phyloP scores from a whole-genome alignment of 2,797 vertebrate species.

The Eulemur mongoz region DNA sequence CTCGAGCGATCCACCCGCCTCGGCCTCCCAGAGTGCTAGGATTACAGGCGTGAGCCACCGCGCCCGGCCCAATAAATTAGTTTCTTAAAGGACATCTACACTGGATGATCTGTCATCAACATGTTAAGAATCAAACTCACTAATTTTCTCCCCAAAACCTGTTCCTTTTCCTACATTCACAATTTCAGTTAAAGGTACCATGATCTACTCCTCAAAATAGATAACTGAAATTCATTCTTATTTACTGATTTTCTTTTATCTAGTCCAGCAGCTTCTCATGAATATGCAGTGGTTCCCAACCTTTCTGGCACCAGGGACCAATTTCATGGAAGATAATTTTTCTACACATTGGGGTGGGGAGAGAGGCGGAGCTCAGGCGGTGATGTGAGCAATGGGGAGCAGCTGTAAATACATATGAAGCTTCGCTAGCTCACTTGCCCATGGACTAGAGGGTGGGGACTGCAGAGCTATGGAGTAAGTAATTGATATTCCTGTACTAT shows the following conservation, averaged over 20 bases:
- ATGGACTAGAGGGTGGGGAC: no score
- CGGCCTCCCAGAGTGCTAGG: no score
- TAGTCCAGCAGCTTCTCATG: background rate
- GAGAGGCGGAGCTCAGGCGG: no score
- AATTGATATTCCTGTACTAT: background rate
- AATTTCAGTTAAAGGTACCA: conserved; percentile 12
- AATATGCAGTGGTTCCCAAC: background rate
- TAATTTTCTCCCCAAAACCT: background rate
- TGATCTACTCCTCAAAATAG: background rate
- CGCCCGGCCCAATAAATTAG: conserved; percentile 2
- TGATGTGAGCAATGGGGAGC: no score
- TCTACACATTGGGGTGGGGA: no score
- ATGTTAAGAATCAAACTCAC: background rate
- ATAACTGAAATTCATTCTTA: background rate
- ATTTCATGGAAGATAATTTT: no score
- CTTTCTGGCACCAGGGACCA: no score
- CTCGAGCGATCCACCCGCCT: no score
- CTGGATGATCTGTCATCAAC: background rate
- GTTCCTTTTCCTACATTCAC: background rate
- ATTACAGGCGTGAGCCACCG: no score
- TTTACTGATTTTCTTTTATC: background rate
- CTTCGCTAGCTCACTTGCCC: no score
- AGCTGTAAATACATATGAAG: no score
- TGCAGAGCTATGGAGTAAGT: background rate
- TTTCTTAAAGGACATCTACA: background rate